Evolutionary conservation across 2,797 vertebrate genomes (phyloP), one percentile per base, ranked within the genome.

Genomic region (Miichthys miiuy): DNA sequence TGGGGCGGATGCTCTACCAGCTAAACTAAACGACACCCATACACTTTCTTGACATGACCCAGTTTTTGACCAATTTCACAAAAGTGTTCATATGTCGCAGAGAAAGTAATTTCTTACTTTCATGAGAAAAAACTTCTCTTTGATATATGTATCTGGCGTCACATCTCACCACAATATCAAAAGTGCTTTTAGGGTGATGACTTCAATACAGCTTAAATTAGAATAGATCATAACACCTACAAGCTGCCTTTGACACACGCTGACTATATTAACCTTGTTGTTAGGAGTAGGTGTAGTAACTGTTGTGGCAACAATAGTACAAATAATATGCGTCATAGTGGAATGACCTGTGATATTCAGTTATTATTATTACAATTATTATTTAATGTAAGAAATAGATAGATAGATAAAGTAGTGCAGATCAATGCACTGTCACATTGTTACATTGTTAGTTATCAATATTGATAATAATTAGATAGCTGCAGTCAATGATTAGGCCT

Each of bases 21-120:
- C 27, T 30, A 5, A 30, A 5, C 27, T 8, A 8, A 34, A 34
- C 6, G 6, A 34, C 30, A 34, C 30, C 7, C 30, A 7, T 34
- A 27, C 2, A 6, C 16, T 3, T 6, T 51, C 61, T 20, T 46
- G 11, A 68, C 3, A 47, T 25, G 4, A 56, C 14, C 38, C 44
- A 14, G 17, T 41, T 41, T n/a, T 13, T 21, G 23, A 34, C 4
- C 13, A 34, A 4, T 48, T 68, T 58, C 23, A 50, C 8, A 21
- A 16, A 58, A 11, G 16, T 38, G 5, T 44, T 54, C 25, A 38
- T 62, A 23, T 16, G 16, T n/a, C 50, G 16, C 10, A 0, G 20
- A 51, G 44, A 30, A 67, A 42, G 8, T 56, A 14, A 16, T 67
- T 50, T 74, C 3, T 50, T 38, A 47, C 52, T 52, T 56, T 44